Evolutionary conservation across 2,797 vertebrate species (phyloP), one percentile per base, ranked within the genome.

Genomic region (Coracias cyanogaster): DNA sequence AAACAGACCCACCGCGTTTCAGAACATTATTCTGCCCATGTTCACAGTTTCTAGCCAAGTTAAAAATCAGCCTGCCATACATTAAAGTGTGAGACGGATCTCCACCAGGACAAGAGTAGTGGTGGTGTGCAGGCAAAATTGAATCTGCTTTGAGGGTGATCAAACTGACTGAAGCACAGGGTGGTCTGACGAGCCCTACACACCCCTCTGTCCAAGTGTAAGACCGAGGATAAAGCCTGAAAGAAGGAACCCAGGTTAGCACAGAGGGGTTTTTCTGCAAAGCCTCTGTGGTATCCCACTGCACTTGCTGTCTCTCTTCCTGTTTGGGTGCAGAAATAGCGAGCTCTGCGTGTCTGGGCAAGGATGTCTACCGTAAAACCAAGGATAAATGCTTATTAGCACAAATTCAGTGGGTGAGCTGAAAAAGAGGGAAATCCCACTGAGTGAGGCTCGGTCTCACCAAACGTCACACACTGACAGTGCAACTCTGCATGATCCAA

Each of bases 211-310:
- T 22, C 26, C 57, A 45, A 31, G 52, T 3, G 12, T 14, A 9
- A 60, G 77, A 39, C 6, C 35, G 48, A 22, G n/a, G 62, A 11
- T 24, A 33, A 67, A 73, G 62, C 35, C 11, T 70, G 61, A 15
- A 4, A 37, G 20, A 39, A 35, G 25, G 37, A 39, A 81, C 45
- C 41, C 12, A 52, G 13, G 15, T 12, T 71, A 25, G 5, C 19
- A 62, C 22, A 9, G 26, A 60, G n/a, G n/a, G 2, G 7, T 8
- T 1, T 51, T 39, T 37, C 55, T 82, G 46, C 14, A 31, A 19
- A 48, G 15, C 13, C 45, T 8, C 0, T 2, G 2, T 20, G 25
- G 15, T 28, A 48, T 51, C 45, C 12, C 49, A 37, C 16, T 48
- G 26, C 7, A 12, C 5, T 48, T n/a, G 2, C 9, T 11, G 21